Evolutionary conservation across 2,113 vertebrate species (phyloP).

Genomic region (Lepus europaeus): DNA sequence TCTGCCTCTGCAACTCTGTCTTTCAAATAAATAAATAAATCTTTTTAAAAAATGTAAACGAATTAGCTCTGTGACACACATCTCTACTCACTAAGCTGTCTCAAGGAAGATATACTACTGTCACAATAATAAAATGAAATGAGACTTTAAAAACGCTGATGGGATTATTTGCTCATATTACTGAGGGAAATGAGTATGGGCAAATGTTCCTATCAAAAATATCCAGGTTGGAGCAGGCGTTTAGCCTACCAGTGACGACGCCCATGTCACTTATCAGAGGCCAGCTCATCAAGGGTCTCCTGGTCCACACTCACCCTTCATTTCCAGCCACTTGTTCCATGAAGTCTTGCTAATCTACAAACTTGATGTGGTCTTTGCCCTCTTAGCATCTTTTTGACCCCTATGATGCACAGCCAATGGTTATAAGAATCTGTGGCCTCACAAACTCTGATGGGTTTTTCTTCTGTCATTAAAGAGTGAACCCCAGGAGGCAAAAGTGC

Average conservation of each 20-base stretch:
- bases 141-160: background rate
- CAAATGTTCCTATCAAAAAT: slow-evolving; percentile 47
- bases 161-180: slow-evolving; percentile 6
- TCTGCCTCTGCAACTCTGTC: no score
- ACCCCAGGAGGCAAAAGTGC: background rate
- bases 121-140: background rate
- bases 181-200: background rate
- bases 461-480: background rate
- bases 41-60: background rate
- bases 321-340: background rate
- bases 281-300: background rate
- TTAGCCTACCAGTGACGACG: no score
- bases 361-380: background rate
- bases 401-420: background rate
- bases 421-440: background rate
- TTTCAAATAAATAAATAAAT: no score
- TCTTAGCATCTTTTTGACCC: background rate
- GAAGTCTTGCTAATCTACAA: slow-evolving; percentile 41
- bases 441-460: background rate
- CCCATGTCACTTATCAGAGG: background rate
- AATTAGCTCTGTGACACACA: background rate
- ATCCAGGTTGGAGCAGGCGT: background rate
- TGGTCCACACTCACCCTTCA: background rate
- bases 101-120: background rate
- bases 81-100: background rate